These are phyloP conservation scores for Xyrichtys novacula DNA, from an alignment of 2,797 vertebrate species.

Conservation along the genomic window DNA sequence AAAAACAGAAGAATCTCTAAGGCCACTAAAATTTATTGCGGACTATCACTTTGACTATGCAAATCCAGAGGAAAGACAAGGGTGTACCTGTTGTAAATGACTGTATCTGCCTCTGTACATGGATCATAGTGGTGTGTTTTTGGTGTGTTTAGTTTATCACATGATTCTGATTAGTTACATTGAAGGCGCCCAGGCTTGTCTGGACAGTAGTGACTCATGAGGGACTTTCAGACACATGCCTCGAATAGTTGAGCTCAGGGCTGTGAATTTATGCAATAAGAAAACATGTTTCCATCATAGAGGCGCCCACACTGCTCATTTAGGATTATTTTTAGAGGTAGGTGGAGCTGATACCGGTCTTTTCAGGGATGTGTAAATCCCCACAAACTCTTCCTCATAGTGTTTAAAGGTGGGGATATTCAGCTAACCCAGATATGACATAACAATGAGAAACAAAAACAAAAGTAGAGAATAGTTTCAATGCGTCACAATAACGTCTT, in stretches of 20 bases:
- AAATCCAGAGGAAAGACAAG: background rate
- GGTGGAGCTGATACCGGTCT: slow-evolving; percentile 6
- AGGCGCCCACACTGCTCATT: slow-evolving; percentile 20
- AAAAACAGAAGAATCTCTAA: too few relatives aligned
- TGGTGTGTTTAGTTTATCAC: slow-evolving; percentile 3
- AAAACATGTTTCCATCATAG: slow-evolving; percentile 49
- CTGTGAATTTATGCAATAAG: slow-evolving; percentile 52
- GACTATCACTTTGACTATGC: too few relatives aligned
- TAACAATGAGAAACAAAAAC: background rate
- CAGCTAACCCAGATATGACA: background rate
- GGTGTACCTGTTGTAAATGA: too few relatives aligned
- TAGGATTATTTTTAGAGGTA: slow-evolving; percentile 49
- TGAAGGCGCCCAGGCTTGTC: slow-evolving; percentile 35
- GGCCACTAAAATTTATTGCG: too few relatives aligned
- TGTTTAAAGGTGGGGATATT: background rate
- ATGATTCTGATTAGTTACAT: slow-evolving; percentile 22
- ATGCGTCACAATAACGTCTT: background rate
- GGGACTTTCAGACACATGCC: slow-evolving; percentile 50
- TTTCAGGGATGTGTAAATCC: slow-evolving; percentile 15
- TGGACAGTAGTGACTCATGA: slow-evolving; percentile 40
- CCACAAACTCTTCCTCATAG: slow-evolving; percentile 17
- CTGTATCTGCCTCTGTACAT: too few relatives aligned
- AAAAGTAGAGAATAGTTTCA: background rate
- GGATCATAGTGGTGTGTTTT: too few relatives aligned
- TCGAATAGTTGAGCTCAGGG: slow-evolving; percentile 46